Evolutionary conservation across 2,888 invertebrate species (phyloP), one percentile per base, ranked within the genome.

Genomic region (Endotricha flammealis): DNA sequence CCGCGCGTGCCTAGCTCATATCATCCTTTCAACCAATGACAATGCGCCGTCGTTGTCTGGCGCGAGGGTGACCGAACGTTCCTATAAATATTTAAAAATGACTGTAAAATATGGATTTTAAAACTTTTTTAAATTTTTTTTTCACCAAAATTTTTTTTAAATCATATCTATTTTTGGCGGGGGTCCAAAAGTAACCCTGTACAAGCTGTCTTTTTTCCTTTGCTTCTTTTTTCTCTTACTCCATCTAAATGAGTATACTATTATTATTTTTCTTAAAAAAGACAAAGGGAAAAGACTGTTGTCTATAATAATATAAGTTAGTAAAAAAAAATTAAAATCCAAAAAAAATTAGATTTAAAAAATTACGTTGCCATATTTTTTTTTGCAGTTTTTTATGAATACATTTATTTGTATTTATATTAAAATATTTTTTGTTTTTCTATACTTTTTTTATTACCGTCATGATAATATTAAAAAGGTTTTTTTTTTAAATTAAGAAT

Each of bases 271-370:
- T 39, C 36, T 44, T 42, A 36, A 29, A 32, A 70, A 73, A 75
- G 78, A 75, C 74, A 64, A 62, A 61, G 64, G 61, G 27, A 76
- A 76, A 81, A 80, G 81, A 81, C 82, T 74, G 71, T 52, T n/a
- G n/a, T 39, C 55, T 53, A 62, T 64, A 59, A 68, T 62, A 66
- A 54, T 50, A 55, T n/a, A n/a, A n/a, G n/a, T n/a, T n/a, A n/a
- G n/a, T n/a, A n/a, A n/a, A n/a, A n/a, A n/a, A n/a, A 20, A 20
- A 20, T 4, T 2, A 20, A 20, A 20, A 20, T 20, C 2, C 6
- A 8, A n/a, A n/a, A n/a, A n/a, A n/a, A n/a, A n/a, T n/a, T n/a
- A n/a, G n/a, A n/a, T n/a, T n/a, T n/a, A n/a, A n/a, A n/a, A n/a
- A n/a, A n/a, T 6, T 2, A 20, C n/a, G 20, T 20, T 16, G 16